Evolutionary conservation across 2,888 invertebrate genomes (phyloP), one percentile per base, ranked within the genome.

Genomic region (Orchesella flavescens): DNA sequence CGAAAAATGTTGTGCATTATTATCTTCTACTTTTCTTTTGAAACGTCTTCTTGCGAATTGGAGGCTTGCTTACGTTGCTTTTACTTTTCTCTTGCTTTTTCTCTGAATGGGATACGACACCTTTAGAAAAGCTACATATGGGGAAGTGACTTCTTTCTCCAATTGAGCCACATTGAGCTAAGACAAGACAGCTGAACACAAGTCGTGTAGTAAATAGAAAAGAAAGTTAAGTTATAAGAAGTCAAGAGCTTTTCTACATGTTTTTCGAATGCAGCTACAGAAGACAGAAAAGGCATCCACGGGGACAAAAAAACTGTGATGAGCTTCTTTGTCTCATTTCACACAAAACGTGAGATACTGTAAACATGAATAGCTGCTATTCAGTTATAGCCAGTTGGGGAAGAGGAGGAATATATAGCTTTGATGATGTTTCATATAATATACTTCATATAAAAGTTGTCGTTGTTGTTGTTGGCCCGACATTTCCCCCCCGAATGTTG

Each of bases 241-340:
- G n/a, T n/a, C n/a, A n/a, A n/a, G n/a, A n/a, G n/a, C n/a, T n/a
- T n/a, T n/a, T n/a, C n/a, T n/a, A n/a, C n/a, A n/a, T n/a, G n/a
- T 5, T 34, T 44, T 24, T 66, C 12, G 23, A 59, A 44, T 68
- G 68, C 61, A 49, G 59, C 24, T 21, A 12, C 46, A 59, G 19
- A 53, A 74, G 49, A 10, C n/a, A 53, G 21, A 61, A 77, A 66
- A 77, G 55, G n/a, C 61, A 66, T 78, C 63, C 53, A 63, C 53
- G 17, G 71, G 63, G 71, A 59, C 71, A 43, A 71, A 34, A n/a
- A n/a, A 57, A 53, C 49, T 63, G 34, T 72, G 78, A 78, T 55
- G 78, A 78, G 71, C 78, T 49, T 63, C 21, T 72, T 71, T 44
- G 71, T 78, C 71, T 71, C 78, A 76, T 76, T 76, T 76, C 57